Conservation (phyloP, 2,113 vertebrate species). For the Archocentrus centrarchus region DNA sequence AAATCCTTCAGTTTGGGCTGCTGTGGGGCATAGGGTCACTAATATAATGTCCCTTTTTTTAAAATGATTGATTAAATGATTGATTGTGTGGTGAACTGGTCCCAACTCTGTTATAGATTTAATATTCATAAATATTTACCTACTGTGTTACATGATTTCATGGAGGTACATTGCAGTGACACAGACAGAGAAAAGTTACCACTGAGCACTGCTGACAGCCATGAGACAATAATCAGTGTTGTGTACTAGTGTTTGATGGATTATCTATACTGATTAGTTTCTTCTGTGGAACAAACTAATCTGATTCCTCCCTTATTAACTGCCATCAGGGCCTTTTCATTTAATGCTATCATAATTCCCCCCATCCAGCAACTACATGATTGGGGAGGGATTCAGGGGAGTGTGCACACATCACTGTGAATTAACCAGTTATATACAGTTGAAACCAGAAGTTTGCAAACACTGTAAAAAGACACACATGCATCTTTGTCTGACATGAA, state of each 20-base stretch:
- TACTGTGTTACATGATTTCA: conserved; percentile 19
- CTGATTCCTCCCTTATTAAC: neutral
- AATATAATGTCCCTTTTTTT: no score
- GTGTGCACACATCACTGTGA: no score
- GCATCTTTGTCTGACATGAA: no score
- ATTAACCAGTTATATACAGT: no score
- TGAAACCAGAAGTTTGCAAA: no score
- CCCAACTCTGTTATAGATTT: conserved; percentile 1
- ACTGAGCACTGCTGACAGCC: no score
- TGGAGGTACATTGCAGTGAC: conserved; percentile 47
- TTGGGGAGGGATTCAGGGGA: no score
- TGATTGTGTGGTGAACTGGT: conserved; percentile 38
- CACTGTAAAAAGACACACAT: no score
- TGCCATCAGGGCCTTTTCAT: neutral
- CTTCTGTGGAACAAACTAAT: no score
- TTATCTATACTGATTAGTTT: neutral
- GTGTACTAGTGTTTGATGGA: neutral
- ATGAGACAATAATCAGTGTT: no score
- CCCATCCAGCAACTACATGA: neutral
- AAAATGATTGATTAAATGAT: neutral
- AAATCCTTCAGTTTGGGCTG: neutral
- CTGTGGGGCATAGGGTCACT: neutral
- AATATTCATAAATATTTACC: neutral
- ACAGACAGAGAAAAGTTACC: neutral
- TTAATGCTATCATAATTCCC: neutral